Base-by-base conservation (phyloP, 2,113 vertebrate species). In the Caretta caretta region DNA sequence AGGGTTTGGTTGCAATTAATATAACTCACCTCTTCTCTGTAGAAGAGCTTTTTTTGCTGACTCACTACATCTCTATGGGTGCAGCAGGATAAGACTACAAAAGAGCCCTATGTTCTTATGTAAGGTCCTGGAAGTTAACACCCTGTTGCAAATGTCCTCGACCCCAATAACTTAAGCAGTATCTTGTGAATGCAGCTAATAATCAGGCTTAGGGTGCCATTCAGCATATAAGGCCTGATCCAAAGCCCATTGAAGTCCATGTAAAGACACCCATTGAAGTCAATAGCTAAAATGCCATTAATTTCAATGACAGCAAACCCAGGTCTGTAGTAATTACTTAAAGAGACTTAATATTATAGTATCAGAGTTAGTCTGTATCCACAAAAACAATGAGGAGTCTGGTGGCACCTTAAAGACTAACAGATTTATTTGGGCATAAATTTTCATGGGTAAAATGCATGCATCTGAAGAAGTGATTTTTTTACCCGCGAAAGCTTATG, bases 201-300 rank as follows among this genome's bases (percentile, higher is more conserved):
- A 69, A 9, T 69, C 35, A n/a, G 35, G 4, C 6, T 69, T 69
- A 93, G 48, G 93, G 76, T 84, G 89, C 94, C 89, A 92, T 94
- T 93, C 90, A 94, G 94, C 87, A 96, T 92, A 69, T 69, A 16
- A 42, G 90, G 56, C 82, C 93, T 97, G 93, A 86, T 84, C 80
- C 96, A 91, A 81, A 94, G 87, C 87, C 90, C 87, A 82, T 56
- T 51, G 93, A 87, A 94, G 72, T 89, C 56, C 86, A 53, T n/a
- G 51, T 10, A 88, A 95, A 86, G 16, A 80, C 59, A 87, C 87
- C 90, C 87, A 82, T 51, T 51, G 93, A 87, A 94, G 72, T 89
- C 56, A 88, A 53, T n/a, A 91, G 22, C 29, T 89, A 80, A 90
- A 96, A 31, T 10, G 87, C 84, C 59, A 86, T 89, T 89, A 86